Conservation (phyloP, 1,140 invertebrate genomes). For the Drosophila sechellia region DNA sequence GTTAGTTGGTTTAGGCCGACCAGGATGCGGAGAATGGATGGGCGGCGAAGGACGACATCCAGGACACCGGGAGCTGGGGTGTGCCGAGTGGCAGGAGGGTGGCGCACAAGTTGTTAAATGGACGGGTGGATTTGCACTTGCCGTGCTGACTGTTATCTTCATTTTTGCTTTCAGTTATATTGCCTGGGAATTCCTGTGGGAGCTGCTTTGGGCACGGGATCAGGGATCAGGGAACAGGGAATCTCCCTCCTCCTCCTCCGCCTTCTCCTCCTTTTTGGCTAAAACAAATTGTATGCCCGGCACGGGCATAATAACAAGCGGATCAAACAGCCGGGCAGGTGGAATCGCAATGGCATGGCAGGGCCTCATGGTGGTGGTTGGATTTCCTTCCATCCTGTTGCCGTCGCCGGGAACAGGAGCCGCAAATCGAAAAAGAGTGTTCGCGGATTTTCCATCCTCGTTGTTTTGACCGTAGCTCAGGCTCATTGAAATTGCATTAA, state of each 20-base stretch:
- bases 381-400: background rate
- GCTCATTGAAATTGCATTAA: constrained; percentile 80
- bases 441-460: constrained; percentile 20
- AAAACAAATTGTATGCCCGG: constrained; percentile 70
- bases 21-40: too few relatives aligned
- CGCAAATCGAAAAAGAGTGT: constrained; percentile 79
- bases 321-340: constrained; percentile 65
- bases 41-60: constrained; percentile 3
- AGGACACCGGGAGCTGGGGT: background rate
- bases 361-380: background rate
- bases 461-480: constrained; percentile 53
- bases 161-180: constrained; percentile 84
- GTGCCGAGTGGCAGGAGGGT: constrained; percentile 2
- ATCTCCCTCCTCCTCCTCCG: background rate
- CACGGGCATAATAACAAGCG: constrained; percentile 75
- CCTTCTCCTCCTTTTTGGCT: constrained; percentile 14
- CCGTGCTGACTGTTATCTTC: constrained; percentile 81
- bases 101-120: constrained; percentile 79
- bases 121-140: constrained; percentile 84
- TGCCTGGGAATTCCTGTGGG: constrained; percentile 83
- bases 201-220: constrained; percentile 31
- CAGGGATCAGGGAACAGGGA: constrained; percentile 10
- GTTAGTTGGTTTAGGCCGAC: constrained; percentile 68
- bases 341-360: background rate
- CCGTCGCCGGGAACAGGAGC: constrained; percentile 6